phyloP scores from a whole-genome alignment of 2,888 invertebrate genomes.

The Chalcis sispes region DNA sequence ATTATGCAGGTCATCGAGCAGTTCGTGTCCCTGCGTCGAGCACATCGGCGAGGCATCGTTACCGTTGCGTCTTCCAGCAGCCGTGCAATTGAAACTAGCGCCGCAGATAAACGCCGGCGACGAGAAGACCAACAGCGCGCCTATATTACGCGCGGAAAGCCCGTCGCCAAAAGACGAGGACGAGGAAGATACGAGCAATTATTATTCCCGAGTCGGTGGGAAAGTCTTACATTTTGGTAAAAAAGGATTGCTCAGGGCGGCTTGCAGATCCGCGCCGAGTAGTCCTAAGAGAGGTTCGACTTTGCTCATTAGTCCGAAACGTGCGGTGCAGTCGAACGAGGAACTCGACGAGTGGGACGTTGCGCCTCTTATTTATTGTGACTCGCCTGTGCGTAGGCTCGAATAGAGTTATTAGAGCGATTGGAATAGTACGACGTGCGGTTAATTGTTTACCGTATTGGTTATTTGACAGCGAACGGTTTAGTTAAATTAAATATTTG shows the following conservation, averaged over 20 bases:
- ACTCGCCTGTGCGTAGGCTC: slow-evolving; percentile 4
- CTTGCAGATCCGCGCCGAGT: slow-evolving; percentile 68
- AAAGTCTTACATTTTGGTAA: slow-evolving; percentile 15
- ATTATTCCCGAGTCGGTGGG: slow-evolving; percentile 2
- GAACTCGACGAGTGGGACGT: slow-evolving; percentile 71
- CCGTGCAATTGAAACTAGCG: slow-evolving; percentile 33
- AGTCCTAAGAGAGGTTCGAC: slow-evolving; percentile 67
- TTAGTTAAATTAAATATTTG: too few relatives aligned
- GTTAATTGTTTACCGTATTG: background rate
- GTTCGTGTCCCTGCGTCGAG: slow-evolving; percentile 86
- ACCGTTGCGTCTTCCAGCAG: slow-evolving; percentile 30
- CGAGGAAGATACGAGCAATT: slow-evolving; percentile 37
- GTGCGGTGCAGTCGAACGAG: slow-evolving; percentile 68
- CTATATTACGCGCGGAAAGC: slow-evolving; percentile 47
- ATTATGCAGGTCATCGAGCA: slow-evolving; percentile 79
- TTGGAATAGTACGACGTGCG: background rate
- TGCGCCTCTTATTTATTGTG: slow-evolving; percentile 44
- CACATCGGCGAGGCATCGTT: slow-evolving; percentile 69
- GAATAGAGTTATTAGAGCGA: slow-evolving; percentile 23
- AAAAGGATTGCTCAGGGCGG: slow-evolving; percentile 25
- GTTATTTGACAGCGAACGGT: too few relatives aligned
- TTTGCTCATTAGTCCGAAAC: slow-evolving; percentile 61
- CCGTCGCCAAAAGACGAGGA: background rate
- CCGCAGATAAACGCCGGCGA: slow-evolving; percentile 29
- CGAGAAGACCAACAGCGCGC: slow-evolving; percentile 44